Conservation (phyloP, 2,113 vertebrate species). For the Clarias magur region DNA sequence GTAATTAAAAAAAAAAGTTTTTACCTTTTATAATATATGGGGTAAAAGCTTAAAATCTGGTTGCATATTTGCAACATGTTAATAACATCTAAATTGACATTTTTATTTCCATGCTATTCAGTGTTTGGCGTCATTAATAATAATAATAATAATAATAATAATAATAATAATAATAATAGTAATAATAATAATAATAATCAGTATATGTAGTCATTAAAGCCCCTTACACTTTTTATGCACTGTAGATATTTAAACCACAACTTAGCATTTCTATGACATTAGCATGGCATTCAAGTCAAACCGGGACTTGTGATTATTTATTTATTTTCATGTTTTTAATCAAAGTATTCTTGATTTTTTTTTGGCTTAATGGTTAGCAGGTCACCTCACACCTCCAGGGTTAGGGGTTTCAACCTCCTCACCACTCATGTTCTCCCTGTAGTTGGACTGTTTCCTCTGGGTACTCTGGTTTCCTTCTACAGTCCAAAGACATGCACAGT, state of each 20-base stretch:
- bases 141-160: background rate
- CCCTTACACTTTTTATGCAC: background rate
- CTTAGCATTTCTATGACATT: background rate
- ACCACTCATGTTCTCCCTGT: too few species aligned
- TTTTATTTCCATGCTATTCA: background rate
- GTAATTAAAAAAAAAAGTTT: background rate
- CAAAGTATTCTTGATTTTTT: too few species aligned
- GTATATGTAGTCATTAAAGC: background rate
- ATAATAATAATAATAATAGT: background rate
- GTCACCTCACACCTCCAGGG: too few species aligned
- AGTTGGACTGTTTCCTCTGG: too few species aligned
- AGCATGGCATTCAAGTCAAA: too few species aligned
- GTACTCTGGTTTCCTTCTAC: too few species aligned
- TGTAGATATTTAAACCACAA: background rate
- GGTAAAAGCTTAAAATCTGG: background rate
- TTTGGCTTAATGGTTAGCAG: too few species aligned
- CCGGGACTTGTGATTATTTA: too few species aligned
- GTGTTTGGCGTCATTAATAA: background rate
- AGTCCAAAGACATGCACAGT: too few species aligned
- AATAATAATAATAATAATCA: background rate
- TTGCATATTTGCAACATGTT: background rate
- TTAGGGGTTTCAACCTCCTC: too few species aligned
- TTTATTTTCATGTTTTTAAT: too few species aligned
- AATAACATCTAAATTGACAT: background rate
- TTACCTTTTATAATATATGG: too few species aligned